These are phyloP conservation scores for Onychostruthus taczanowskii DNA, from an alignment of 2,113 vertebrate genomes.

Conservation along the genomic window DNA sequence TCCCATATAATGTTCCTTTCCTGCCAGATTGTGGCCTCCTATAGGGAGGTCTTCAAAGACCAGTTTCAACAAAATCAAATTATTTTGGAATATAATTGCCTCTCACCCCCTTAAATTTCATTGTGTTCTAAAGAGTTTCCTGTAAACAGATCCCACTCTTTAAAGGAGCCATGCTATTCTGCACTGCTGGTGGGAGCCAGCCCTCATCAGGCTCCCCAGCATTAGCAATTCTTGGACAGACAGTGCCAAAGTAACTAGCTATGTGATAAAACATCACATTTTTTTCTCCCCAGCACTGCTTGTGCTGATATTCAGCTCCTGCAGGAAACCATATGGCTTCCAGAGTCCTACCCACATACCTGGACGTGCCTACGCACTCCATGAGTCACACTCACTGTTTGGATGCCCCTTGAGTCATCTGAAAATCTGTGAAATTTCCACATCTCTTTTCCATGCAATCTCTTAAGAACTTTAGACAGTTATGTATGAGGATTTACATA, in stretches of 20 bases:
- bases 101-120: slow-evolving; percentile 10
- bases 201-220: neutral
- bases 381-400: slow-evolving; percentile 68
- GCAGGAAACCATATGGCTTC: slow-evolving; percentile 51
- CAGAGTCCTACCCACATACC: slow-evolving; percentile 45
- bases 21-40: neutral
- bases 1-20: neutral
- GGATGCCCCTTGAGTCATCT: slow-evolving; percentile 61
- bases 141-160: neutral
- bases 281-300: neutral
- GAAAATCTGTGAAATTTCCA: slow-evolving; percentile 49
- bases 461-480: slow-evolving; percentile 26
- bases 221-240: neutral
- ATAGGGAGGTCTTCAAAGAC: slow-evolving; percentile 4
- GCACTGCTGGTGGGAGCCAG: slow-evolving; percentile 1
- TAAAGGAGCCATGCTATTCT: neutral
- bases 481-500: slow-evolving; percentile 20
- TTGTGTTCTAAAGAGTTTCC: neutral
- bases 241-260: neutral
- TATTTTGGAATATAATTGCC: slow-evolving; percentile 11
- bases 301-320: slow-evolving; percentile 33
- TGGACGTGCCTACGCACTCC: neutral
- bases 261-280: slow-evolving; percentile 6
- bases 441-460: slow-evolving; percentile 40
- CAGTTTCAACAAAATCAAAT: neutral